These are phyloP conservation scores for Sinotaia quadrata DNA, from an alignment of 2,888 invertebrate species.

Conservation along the genomic window DNA sequence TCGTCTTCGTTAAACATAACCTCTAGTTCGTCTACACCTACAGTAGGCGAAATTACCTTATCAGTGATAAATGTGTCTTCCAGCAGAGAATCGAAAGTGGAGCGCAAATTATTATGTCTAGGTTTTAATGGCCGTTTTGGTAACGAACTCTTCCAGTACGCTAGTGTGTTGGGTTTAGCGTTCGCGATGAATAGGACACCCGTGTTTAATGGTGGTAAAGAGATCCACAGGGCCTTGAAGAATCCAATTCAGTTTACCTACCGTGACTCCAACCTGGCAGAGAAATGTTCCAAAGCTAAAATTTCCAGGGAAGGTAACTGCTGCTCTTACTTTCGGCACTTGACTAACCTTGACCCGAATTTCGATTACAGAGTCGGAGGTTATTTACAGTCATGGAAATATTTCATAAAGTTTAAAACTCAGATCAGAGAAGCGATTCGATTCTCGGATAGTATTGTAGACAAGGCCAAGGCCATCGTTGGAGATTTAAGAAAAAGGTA, in stretches of 20 bases:
- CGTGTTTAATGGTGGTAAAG: not conserved
- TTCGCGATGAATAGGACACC: conserved; percentile 16
- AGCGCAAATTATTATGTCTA: conserved; percentile 7
- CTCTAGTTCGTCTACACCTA: too few relatives aligned
- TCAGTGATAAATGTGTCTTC: too few relatives aligned
- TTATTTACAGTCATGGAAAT: not conserved
- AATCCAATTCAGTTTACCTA: too few relatives aligned
- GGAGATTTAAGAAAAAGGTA: too few relatives aligned
- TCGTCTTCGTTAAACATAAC: too few relatives aligned
- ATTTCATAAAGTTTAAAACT: not conserved
- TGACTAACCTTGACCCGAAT: not conserved
- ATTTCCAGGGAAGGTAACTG: too few relatives aligned
- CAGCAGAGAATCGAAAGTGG: too few relatives aligned
- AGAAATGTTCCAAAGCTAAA: not conserved
- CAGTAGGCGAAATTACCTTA: too few relatives aligned
- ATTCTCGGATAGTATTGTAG: not conserved
- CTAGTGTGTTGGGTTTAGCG: conserved; percentile 17
- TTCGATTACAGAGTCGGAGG: not conserved
- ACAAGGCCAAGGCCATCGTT: too few relatives aligned
- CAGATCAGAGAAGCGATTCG: not conserved
- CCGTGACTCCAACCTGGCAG: too few relatives aligned
- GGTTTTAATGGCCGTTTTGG: conserved; percentile 15
- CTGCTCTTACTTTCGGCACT: too few relatives aligned
- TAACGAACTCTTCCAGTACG: conserved; percentile 25
- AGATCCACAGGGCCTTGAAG: not conserved